Percentiles rank a stretch among this genome's conserved stretches.
These are phyloP conservation scores for Laticauda laticaudata DNA, from an alignment of 2,113 vertebrate species.

Conservation along the genomic window DNA sequence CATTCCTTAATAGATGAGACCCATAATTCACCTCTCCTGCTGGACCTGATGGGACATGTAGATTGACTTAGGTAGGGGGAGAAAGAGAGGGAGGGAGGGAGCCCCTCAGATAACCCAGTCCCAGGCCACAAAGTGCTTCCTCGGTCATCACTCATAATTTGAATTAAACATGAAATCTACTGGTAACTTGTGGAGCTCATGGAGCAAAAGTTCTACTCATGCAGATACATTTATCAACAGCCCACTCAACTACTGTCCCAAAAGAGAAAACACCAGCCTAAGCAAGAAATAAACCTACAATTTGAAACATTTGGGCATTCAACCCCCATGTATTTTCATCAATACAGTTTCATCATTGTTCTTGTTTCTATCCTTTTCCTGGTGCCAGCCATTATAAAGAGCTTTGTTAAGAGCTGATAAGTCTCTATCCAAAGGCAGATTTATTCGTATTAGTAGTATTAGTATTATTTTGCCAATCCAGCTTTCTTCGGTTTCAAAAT, in stretches of 20 bases:
- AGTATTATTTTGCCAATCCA: slow-evolving; percentile 20
- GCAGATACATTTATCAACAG: neutral
- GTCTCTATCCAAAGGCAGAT: neutral
- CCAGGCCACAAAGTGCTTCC: neutral
- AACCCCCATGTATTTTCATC: neutral
- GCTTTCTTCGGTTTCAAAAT: slow-evolving; percentile 37
- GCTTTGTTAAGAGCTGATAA: neutral
- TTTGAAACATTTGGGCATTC: neutral
- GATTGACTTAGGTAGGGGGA: neutral
- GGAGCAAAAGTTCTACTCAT: neutral
- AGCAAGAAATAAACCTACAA: neutral
- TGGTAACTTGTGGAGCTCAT: neutral
- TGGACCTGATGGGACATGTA: neutral
- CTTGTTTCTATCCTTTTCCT: neutral
- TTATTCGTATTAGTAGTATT: neutral
- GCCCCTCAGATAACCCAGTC: neutral
- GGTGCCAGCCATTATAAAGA: neutral
- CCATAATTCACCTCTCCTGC: neutral
- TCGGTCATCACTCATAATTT: neutral
- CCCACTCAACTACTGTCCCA: accelerated
- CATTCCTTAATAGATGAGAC: neutral
- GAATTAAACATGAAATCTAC: neutral
- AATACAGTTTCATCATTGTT: neutral
- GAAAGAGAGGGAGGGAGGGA: neutral
- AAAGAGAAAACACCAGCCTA: neutral